These are phyloP conservation scores for Centropyge bicolor DNA, from an alignment of 2,797 vertebrate genomes.

Conservation along the genomic window DNA sequence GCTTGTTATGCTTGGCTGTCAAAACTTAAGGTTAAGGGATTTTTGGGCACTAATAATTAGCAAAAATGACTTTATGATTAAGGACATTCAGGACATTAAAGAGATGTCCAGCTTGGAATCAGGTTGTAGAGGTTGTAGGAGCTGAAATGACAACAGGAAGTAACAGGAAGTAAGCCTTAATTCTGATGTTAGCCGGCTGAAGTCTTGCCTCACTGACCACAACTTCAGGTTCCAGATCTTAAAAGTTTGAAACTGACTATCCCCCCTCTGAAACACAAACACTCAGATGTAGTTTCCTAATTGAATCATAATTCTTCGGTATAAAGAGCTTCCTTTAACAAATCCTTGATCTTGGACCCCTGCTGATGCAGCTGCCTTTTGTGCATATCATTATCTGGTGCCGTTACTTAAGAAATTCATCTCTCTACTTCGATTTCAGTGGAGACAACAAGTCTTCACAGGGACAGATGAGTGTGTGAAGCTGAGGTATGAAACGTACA, in stretches of 20 bases:
- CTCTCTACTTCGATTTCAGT: not conserved
- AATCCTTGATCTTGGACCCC: not conserved
- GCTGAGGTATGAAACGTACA: not conserved
- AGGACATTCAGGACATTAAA: too few relatives aligned
- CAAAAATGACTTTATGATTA: too few relatives aligned
- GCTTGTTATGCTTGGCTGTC: too few relatives aligned
- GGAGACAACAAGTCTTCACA: not conserved
- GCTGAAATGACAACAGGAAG: too few relatives aligned
- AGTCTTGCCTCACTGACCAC: too few relatives aligned
- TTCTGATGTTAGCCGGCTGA: too few relatives aligned
- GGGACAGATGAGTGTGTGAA: not conserved
- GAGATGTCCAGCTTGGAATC: too few relatives aligned
- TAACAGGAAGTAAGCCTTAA: too few relatives aligned
- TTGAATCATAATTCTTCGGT: too few relatives aligned
- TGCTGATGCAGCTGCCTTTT: not conserved
- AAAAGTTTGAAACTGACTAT: not conserved
- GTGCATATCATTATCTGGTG: not conserved
- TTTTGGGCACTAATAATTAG: too few relatives aligned
- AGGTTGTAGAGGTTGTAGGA: too few relatives aligned
- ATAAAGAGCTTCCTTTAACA: not conserved
- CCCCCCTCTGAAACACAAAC: not conserved
- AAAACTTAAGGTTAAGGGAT: not conserved
- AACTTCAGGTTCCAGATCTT: conserved; percentile 3
- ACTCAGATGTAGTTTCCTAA: too few relatives aligned
- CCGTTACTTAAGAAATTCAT: not conserved